phyloP scores from a whole-genome alignment of 2,797 vertebrate species.

The Valencia hispanica region DNA sequence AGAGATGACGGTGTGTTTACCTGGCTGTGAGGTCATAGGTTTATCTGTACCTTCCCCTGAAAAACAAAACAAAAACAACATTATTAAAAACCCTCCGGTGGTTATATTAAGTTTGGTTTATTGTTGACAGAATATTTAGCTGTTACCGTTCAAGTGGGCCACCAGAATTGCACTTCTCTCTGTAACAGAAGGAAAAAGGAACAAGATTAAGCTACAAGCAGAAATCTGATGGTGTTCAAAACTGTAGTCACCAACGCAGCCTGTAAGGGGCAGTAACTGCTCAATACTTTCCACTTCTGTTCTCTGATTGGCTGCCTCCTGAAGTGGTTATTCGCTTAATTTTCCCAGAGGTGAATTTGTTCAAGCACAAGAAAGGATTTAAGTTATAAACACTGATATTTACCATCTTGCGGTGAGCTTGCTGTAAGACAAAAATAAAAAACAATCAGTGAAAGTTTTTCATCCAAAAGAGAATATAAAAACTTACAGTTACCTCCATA shows the following conservation, averaged over 20 bases:
- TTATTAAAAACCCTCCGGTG: neutral
- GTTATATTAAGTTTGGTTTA: neutral
- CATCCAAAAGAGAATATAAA: neutral
- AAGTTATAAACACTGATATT: neutral
- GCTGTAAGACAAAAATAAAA: slow-evolving; percentile 19
- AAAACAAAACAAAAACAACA: neutral
- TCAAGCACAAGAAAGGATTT: neutral
- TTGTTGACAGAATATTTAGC: neutral
- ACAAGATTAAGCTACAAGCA: neutral
- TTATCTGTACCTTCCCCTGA: slow-evolving; percentile 7
- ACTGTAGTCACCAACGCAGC: neutral
- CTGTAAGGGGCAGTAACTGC: slow-evolving; percentile 12
- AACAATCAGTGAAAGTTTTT: neutral
- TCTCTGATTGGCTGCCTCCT: slow-evolving; percentile 12
- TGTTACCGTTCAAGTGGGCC: slow-evolving; percentile 34
- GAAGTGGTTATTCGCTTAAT: neutral
- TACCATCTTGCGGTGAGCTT: slow-evolving; percentile 18
- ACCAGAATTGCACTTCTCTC: slow-evolving; percentile 28
- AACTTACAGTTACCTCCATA: neutral
- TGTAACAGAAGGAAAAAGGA: slow-evolving; percentile 20
- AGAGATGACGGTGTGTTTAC: slow-evolving; percentile 12
- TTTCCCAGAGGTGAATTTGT: neutral
- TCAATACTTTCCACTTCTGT: neutral
- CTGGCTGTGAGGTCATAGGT: slow-evolving; percentile 17
- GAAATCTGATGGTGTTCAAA: neutral